These are phyloP conservation scores for Diogma glabrata DNA, from an alignment of 2,888 invertebrate species.

Conservation along the genomic window DNA sequence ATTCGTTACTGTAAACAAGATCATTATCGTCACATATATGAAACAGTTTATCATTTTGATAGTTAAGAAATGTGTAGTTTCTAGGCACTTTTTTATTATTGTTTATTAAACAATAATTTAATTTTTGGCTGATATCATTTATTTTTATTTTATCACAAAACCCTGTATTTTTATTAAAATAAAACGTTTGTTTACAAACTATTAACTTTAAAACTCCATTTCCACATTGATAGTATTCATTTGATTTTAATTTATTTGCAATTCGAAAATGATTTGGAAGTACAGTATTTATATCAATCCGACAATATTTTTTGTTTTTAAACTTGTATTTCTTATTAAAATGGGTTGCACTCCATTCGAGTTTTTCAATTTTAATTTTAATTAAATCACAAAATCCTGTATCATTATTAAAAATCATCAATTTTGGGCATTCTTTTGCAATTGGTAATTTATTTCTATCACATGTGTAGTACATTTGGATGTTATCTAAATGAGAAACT, in stretches of 20 bases:
- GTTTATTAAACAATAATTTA: background rate
- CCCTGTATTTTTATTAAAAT: background rate
- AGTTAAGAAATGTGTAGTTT: background rate
- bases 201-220: background rate
- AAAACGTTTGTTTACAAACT: background rate
- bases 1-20: background rate
- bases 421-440: background rate
- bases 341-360: background rate
- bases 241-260: background rate
- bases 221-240: slow-evolving; percentile 2
- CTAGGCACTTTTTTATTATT: background rate
- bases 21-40: background rate
- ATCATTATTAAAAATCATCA: background rate
- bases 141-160: background rate
- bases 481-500: too few species aligned
- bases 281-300: background rate
- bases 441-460: slow-evolving; percentile 5
- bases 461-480: background rate
- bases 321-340: background rate
- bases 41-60: background rate
- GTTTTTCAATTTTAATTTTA: background rate
- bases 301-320: background rate
- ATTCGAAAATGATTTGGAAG: background rate
- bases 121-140: background rate
- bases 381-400: slow-evolving; percentile 7